Conservation (phyloP, 2,113 vertebrate genomes). For the Chionomys nivalis region DNA sequence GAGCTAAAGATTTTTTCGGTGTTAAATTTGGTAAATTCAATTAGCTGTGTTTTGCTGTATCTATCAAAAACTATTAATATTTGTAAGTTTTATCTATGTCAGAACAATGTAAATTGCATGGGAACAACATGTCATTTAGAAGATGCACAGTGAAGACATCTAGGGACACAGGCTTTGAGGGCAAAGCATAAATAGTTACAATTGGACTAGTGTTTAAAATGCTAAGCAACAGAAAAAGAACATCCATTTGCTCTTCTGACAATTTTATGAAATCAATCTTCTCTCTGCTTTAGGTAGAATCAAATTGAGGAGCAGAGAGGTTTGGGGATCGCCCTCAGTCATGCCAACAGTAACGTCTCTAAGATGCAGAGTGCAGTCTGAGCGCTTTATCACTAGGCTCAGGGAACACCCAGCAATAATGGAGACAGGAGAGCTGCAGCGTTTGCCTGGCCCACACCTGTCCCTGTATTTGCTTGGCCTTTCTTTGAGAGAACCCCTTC, state of each 20-base stretch:
- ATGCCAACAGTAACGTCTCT: not conserved
- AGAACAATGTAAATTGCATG: not conserved
- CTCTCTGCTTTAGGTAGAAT: not conserved
- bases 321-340: not conserved
- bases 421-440: not conserved
- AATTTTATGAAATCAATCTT: not conserved
- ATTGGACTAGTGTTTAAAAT: constrained; percentile 10
- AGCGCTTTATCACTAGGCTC: not conserved
- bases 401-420: rapidly evolving
- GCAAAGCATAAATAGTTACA: not conserved
- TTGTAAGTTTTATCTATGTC: constrained; percentile 40
- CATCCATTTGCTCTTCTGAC: constrained; percentile 3
- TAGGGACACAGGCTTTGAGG: not conserved
- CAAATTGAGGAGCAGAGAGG: not conserved
- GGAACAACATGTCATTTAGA: not conserved
- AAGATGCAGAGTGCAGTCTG: not conserved
- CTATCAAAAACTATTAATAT: constrained; percentile 27
- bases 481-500: not conserved
- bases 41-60: constrained; percentile 33
- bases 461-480: not conserved
- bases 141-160: not conserved
- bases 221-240: not conserved
- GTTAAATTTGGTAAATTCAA: constrained; percentile 41
- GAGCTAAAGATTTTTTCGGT: not conserved
- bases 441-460: not conserved